Evolutionary conservation across 2,888 invertebrate species (phyloP), one percentile per base, ranked within the genome.

Genomic region (Ametastegia equiseti): DNA sequence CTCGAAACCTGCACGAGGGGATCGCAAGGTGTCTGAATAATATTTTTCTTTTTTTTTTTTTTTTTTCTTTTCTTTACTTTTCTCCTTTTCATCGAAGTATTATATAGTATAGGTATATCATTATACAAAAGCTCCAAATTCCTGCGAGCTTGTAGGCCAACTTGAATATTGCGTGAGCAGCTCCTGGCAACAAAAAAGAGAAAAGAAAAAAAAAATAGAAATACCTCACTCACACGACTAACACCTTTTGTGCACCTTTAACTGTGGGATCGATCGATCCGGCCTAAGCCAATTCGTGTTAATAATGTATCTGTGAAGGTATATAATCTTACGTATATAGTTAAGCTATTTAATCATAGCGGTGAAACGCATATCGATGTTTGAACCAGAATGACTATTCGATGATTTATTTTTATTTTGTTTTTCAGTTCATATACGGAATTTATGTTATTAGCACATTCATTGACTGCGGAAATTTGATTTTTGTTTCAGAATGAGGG

Each of bases 81-180:
- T 23, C 5, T 27, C 45, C 15, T 23, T 30, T 71, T 71, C 47
- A 47, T 71, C 45, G 71, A 47, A 27, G 27, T 47, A 71, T n/a
- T n/a, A n/a, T n/a, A n/a, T n/a, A n/a, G n/a, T n/a, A n/a, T n/a
- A n/a, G n/a, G n/a, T n/a, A n/a, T n/a, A n/a, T n/a, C n/a, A n/a
- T n/a, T n/a, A n/a, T n/a, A 71, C 71, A 71, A 23, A 47, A 75
- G 50, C 50, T 5, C 33, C 0, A 15, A 45, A 75, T 75, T 54
- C 73, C 73, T 75, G 19, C 19, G n/a, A 11, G 27, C 45, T 47
- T n/a, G 27, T 23, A n/a, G 3, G 27, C 67, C 19, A 67, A 71
- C 67, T 67, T 39, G 45, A 71, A 47, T 42, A 45, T 71, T 47
- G 71, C 71, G 71, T 71, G 71, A 71, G n/a, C n/a, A n/a, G 45